phyloP scores from a whole-genome alignment of 2,113 vertebrate genomes.

The Aphelocoma coerulescens region DNA sequence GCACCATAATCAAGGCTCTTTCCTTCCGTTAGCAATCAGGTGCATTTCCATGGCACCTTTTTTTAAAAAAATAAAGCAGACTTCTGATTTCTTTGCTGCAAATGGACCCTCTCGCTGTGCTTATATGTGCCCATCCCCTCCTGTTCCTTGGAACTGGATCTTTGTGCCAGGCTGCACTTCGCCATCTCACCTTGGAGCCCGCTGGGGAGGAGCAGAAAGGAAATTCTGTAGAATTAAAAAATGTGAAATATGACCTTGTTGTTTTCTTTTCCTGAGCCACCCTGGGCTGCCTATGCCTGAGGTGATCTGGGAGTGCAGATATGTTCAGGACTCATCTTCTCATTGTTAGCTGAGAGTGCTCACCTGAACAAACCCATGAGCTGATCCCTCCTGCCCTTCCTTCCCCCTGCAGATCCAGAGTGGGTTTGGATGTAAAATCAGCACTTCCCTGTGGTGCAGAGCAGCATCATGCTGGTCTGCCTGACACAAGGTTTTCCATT shows the following conservation, averaged over 20 bases:
- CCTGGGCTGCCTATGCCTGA: background rate
- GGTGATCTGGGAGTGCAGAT: background rate
- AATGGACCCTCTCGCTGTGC: background rate
- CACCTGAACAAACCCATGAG: background rate
- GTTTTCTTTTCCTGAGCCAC: background rate
- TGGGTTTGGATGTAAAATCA: background rate
- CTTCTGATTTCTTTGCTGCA: background rate
- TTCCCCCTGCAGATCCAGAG: background rate
- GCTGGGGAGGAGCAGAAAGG: background rate
- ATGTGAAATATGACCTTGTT: background rate
- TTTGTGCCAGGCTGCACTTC: background rate
- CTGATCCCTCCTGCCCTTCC: background rate
- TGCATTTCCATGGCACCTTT: background rate
- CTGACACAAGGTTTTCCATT: background rate
- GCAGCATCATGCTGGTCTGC: background rate
- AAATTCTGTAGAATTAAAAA: background rate
- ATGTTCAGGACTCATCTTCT: background rate
- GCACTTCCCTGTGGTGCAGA: background rate
- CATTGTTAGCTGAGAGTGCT: background rate
- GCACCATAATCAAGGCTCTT: background rate
- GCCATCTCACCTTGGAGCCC: background rate
- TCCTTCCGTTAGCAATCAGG: background rate
- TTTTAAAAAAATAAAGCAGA: background rate
- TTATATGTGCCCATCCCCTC: background rate
- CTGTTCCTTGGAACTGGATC: background rate